Conservation (phyloP, 2,797 vertebrate species). For the Sphenopsis melanotis region DNA sequence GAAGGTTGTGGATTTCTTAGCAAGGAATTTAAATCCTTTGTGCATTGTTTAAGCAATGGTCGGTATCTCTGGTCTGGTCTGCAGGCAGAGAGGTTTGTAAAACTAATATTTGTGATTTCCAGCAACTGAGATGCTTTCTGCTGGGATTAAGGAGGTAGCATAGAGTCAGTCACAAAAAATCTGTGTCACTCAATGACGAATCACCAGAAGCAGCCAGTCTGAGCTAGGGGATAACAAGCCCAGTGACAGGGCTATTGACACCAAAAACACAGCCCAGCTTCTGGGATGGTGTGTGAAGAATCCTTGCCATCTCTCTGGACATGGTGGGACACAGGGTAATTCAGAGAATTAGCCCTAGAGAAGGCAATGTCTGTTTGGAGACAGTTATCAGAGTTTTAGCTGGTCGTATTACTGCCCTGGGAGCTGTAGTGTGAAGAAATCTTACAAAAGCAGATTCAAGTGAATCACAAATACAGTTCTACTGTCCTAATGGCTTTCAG, state of each 20-base stretch:
- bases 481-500: background rate
- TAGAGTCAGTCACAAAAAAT: background rate
- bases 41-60: constrained; percentile 29
- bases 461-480: background rate
- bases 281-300: background rate
- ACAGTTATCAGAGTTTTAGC: background rate
- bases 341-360: background rate
- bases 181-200: background rate
- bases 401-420: background rate
- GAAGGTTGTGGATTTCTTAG: constrained; percentile 22
- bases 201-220: background rate
- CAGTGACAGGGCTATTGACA: background rate
- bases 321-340: background rate
- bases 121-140: background rate
- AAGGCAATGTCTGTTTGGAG: background rate
- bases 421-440: background rate
- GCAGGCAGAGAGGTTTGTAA: background rate
- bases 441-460: background rate
- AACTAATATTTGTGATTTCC: background rate
- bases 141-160: background rate
- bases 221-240: background rate
- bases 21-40: constrained; percentile 43
- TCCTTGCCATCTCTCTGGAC: background rate
- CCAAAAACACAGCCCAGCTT: background rate
- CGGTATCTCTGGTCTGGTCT: background rate